phyloP scores from a whole-genome alignment of 1,140 invertebrate species.

The Choristoneura fumiferana region DNA sequence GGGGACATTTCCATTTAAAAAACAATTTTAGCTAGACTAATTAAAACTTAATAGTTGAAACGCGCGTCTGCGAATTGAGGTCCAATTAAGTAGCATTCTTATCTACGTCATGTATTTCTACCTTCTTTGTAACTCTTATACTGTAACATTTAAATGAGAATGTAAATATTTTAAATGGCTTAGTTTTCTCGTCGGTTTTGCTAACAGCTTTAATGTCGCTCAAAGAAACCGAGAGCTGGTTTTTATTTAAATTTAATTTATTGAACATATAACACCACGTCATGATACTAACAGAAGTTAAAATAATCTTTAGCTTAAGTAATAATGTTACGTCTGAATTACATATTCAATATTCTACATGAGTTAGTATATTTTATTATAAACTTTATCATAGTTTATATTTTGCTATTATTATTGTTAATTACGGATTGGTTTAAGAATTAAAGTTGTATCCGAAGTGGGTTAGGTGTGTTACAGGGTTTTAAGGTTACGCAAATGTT shows the following conservation, averaged over 20 bases:
- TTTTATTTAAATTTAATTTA: constrained; percentile 54
- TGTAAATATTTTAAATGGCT: constrained; percentile 4
- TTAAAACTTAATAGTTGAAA: not conserved
- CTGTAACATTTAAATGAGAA: constrained; percentile 6
- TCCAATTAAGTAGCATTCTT: constrained; percentile 1
- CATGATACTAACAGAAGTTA: constrained; percentile 54
- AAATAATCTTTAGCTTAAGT: constrained; percentile 45
- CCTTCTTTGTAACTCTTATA: not conserved
- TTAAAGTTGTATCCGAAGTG: constrained; percentile 17
- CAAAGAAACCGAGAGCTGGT: constrained; percentile 41
- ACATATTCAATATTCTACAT: constrained; percentile 64
- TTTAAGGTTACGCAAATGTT: constrained; percentile 1
- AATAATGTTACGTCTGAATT: constrained; percentile 47
- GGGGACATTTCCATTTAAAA: too few relatives aligned
- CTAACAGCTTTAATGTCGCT: constrained; percentile 53
- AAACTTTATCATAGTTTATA: constrained; percentile 67
- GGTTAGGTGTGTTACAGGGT: constrained; percentile 5
- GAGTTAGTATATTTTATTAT: constrained; percentile 66
- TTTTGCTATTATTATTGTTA: constrained; percentile 66
- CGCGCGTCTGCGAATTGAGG: not conserved
- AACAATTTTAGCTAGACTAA: too few relatives aligned
- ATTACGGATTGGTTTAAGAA: constrained; percentile 42
- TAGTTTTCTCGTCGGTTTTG: not conserved
- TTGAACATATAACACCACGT: constrained; percentile 42
- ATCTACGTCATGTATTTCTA: not conserved